Evolutionary conservation across 2,888 invertebrate species (phyloP).

Genomic region (Cyclophora punctaria): DNA sequence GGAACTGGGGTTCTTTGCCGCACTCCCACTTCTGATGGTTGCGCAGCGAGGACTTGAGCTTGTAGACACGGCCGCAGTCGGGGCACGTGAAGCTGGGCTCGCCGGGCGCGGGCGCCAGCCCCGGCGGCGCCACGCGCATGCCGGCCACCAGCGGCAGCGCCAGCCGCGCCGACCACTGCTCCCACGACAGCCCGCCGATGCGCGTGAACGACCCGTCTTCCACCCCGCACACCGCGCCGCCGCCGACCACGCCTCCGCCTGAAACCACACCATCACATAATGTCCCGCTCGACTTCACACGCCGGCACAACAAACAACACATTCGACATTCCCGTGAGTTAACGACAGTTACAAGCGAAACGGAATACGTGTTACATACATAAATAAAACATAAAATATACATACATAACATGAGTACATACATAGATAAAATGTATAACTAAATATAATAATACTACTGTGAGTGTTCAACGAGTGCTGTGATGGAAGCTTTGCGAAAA

Average conservation of each 20-base stretch:
- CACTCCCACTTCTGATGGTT: slow-evolving; percentile 92
- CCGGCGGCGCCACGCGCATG: slow-evolving; percentile 33
- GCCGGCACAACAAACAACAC: slow-evolving; percentile 24
- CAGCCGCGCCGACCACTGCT: slow-evolving; percentile 83
- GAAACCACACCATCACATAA: slow-evolving; percentile 40
- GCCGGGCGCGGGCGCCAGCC: slow-evolving; percentile 36
- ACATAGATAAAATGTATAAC: slow-evolving; percentile 32
- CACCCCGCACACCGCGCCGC: slow-evolving; percentile 36
- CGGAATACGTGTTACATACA: slow-evolving; percentile 45
- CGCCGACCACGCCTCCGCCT: slow-evolving; percentile 31
- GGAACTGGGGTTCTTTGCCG: slow-evolving; percentile 88
- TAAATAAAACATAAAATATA: slow-evolving; percentile 32
- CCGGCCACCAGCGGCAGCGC: slow-evolving; percentile 80
- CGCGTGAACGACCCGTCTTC: slow-evolving; percentile 83
- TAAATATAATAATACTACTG: slow-evolving; percentile 55
- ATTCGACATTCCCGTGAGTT: slow-evolving; percentile 58
- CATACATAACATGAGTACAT: slow-evolving; percentile 26
- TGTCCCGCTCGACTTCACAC: slow-evolving; percentile 21
- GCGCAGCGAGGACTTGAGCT: slow-evolving; percentile 87
- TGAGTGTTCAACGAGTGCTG: slow-evolving; percentile 72
- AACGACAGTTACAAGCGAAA: slow-evolving; percentile 60
- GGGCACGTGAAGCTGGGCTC: slow-evolving; percentile 83
- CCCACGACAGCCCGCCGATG: slow-evolving; percentile 81
- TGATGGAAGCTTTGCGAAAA: slow-evolving; percentile 70
- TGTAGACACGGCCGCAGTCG: slow-evolving; percentile 89